These are phyloP conservation scores for Candidula unifasciata DNA, from an alignment of 2,888 invertebrate species.

Conservation along the genomic window DNA sequence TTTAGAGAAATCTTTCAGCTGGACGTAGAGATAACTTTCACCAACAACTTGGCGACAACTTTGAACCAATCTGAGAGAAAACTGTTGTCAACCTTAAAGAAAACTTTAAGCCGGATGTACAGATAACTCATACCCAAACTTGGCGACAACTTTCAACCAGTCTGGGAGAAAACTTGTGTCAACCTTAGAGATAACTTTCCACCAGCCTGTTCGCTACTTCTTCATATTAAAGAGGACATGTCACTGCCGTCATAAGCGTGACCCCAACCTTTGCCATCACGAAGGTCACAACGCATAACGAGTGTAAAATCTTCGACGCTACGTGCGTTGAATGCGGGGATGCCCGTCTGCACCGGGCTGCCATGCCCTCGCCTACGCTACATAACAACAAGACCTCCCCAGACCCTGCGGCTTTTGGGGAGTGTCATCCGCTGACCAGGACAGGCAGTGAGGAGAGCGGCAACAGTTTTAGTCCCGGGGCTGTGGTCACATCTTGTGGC, in stretches of 20 bases:
- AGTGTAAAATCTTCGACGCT: slow-evolving; percentile 42
- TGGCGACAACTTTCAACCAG: neutral
- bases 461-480: slow-evolving; percentile 1
- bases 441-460: slow-evolving; percentile 49
- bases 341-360: slow-evolving; percentile 44
- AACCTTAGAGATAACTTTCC: no score
- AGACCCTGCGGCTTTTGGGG: slow-evolving; percentile 35
- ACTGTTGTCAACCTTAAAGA: no score
- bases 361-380: slow-evolving; percentile 45
- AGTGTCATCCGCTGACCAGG: slow-evolving; percentile 48
- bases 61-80: no score
- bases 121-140: neutral
- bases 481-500: slow-evolving; percentile 9
- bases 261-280: slow-evolving; percentile 7
- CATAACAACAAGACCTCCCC: slow-evolving; percentile 38
- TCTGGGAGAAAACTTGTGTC: no score
- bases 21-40: no score
- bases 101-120: no score
- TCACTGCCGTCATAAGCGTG: neutral
- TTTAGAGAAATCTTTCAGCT: no score
- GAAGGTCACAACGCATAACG: slow-evolving; percentile 32
- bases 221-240: neutral
- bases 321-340: slow-evolving; percentile 51
- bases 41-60: no score
- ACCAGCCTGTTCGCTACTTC: neutral